Base-by-base conservation (phyloP, 2,888 invertebrate species). In the Incurvaria masculella region DNA sequence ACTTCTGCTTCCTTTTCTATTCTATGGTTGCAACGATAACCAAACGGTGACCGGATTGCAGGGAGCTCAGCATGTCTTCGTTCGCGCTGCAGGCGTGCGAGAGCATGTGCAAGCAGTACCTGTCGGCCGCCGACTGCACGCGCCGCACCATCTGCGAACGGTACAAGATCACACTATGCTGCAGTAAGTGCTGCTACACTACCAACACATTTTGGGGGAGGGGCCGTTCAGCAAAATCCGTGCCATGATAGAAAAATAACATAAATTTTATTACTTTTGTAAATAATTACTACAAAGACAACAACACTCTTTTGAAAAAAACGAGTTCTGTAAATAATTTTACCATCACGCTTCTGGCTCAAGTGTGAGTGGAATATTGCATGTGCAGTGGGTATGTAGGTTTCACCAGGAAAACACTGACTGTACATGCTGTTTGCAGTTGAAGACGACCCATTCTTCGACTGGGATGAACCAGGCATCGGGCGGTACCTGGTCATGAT, bases 401-500 rank as follows among this genome's bases (percentile, higher is more conserved):
- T n/a, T n/a, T n/a, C n/a, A n/a, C n/a, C n/a, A n/a, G n/a, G n/a
- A n/a, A n/a, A n/a, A n/a, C n/a, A n/a, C n/a, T n/a, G n/a, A n/a
- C n/a, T n/a, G n/a, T n/a, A n/a, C n/a, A n/a, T n/a, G n/a, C 26
- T 49, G 10, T 16, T 54, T 52, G 21, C 59, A 79, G 79, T 78
- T 52, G 68, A 72, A 1, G 76, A 78, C 51, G 62, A 76, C 10
- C 80, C 85, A 4, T 88, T 81, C 58, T 80, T 88, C 53, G 73
- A 75, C 11, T 88, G 88, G 86, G 67, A 78, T 23, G 74, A 81
- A 42, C 87, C 88, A 0, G 93, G 92, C 14, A 86, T 93, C 49
- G 86, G 89, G 1, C 73, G 86, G 19, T 87, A 89, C 66, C 59
- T 90, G 18, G 60, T 86, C n/a, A 89, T 85, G 63, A 81, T 91